Conservation (phyloP, 2,113 vertebrate species). For the Cichladusa arquata region DNA sequence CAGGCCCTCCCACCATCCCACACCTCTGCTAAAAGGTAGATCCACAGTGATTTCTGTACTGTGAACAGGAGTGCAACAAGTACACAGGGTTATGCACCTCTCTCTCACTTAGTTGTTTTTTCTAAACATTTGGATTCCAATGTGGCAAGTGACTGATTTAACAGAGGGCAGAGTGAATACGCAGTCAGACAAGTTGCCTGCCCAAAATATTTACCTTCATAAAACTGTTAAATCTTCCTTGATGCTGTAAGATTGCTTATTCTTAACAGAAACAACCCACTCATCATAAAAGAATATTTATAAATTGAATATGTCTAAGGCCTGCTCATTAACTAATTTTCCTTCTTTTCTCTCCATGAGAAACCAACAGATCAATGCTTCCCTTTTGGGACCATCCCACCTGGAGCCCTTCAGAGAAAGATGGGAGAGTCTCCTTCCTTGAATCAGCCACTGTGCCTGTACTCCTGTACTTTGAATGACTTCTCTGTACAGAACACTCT, state of each 20-base stretch:
- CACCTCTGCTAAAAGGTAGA: not conserved
- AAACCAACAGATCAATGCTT: not conserved
- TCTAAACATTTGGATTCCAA: not conserved
- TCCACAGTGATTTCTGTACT: not conserved
- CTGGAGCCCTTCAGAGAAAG: not conserved
- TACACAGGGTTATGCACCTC: not conserved
- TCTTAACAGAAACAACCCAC: not conserved
- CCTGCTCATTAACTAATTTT: not conserved
- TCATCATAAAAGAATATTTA: not conserved
- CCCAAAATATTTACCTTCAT: not conserved
- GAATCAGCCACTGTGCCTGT: not conserved
- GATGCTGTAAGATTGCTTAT: not conserved
- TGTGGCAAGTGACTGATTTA: not conserved
- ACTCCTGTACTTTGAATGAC: not conserved
- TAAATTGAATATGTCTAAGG: not conserved
- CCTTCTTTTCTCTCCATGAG: not conserved
- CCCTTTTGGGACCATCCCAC: not conserved
- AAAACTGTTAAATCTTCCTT: not conserved
- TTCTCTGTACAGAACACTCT: not conserved
- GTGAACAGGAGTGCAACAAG: not conserved
- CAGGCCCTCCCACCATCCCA: not conserved
- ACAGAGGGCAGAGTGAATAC: fast-evolving
- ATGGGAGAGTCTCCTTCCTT: not conserved
- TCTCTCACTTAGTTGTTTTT: not conserved
- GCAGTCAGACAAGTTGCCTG: not conserved